Conservation (phyloP, 2,113 vertebrate genomes). For the Zapus hudsonius region DNA sequence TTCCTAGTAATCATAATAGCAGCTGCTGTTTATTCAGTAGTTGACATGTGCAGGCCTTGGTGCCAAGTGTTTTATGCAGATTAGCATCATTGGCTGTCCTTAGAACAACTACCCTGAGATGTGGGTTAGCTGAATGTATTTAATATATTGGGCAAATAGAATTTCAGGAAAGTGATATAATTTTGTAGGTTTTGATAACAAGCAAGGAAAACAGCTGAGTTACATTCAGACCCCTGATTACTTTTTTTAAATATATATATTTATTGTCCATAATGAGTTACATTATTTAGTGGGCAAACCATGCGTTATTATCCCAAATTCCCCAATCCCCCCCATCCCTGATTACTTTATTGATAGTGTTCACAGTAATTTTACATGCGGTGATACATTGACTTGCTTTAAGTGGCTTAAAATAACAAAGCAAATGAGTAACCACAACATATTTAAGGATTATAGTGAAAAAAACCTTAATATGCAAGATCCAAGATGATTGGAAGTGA, state of each 20-base stretch:
- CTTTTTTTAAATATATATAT: too few relatives aligned
- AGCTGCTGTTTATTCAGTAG: conserved; percentile 24
- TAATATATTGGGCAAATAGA: background rate
- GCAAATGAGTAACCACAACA: too few relatives aligned
- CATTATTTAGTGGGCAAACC: too few relatives aligned
- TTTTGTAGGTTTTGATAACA: background rate
- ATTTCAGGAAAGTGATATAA: background rate
- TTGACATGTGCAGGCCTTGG: background rate
- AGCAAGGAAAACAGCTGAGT: background rate
- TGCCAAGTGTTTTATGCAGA: background rate
- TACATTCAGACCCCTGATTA: background rate
- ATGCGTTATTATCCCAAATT: too few relatives aligned
- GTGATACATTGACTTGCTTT: too few relatives aligned
- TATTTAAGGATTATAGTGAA: too few relatives aligned
- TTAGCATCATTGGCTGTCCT: background rate
- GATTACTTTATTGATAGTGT: background rate
- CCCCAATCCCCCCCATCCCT: too few relatives aligned
- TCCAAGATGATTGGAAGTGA: background rate
- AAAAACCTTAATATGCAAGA: background rate
- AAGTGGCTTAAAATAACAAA: too few relatives aligned
- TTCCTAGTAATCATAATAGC: conserved; percentile 45
- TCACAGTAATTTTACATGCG: background rate
- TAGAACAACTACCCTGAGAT: background rate
- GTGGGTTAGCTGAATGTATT: background rate
- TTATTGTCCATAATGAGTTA: too few relatives aligned